Base-by-base conservation (phyloP, 2,888 invertebrate genomes). In the Aricia artaxerxes region DNA sequence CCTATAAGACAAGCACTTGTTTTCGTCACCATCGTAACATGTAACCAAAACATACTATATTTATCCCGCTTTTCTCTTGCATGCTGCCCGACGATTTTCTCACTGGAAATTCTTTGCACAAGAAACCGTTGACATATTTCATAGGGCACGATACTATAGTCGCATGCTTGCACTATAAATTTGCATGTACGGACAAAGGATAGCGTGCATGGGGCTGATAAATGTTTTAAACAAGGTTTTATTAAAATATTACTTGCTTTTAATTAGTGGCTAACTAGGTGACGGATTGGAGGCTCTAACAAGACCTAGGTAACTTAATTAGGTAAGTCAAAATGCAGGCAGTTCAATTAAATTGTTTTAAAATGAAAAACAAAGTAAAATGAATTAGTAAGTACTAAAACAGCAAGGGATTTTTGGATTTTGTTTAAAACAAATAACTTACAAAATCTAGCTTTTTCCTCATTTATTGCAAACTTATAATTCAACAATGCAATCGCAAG, bases 71-170 rank as follows among this genome's bases (percentile, higher is more conserved):
- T 40, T 24, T 5, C 2, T 40, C 40, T 9, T 44, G 49, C 73
- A 73, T 73, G 73, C 40, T 24, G 60, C n/a, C 44, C 60, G 24
- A 16, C 64, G 79, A 73, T 78, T 57, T 80, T 53, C 38, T 57
- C 64, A 57, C 44, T 64, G n/a, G 75, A 64, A 73, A 53, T 80
- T 61, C 73, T 73, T 80, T 53, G 79, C 78, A 77, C 79, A 79
- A 79, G 73, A 72, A 77, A 31, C 57, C 79, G 79, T 57, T 73
- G 79, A 79, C 75, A 57, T 73, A 61, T 79, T 79, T 61, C 75
- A 38, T 60, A 60, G 57, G 77, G 44, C 75, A 40, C 73, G 75
- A 73, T 53, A 76, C 31, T 57, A 38, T 61, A 61, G 60, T 61
- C 75, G 79, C 79, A 75, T 75, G 79, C 75, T 61, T 35, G 73